Base-by-base conservation (phyloP, 1,140 invertebrate genomes). In the Rhopalosiphum maidis region DNA sequence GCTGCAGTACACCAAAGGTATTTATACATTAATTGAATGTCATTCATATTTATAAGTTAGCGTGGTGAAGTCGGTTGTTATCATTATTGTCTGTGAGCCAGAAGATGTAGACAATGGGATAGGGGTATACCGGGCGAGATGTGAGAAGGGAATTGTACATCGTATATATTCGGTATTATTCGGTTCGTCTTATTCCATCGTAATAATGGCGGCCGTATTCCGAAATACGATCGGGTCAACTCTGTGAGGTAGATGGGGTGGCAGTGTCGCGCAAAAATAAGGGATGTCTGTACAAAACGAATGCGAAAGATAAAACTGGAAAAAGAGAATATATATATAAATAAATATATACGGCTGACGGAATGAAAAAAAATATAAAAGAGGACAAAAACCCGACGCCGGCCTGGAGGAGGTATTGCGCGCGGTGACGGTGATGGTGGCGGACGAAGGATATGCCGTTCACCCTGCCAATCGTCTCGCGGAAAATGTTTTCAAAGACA, bases 401-500 rank as follows among this genome's bases (percentile, higher is more conserved):
- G 25, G 51, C 21, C 55, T 25, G 46, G 9, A 68, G 90, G 90
- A 37, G 15, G n/a, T 77, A 77, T 77, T 68, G 60, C 15, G 37
- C 2, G 83, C 23, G 15, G 83, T 43, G 22, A 41, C 25, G 8
- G 22, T 68, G 54, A 89, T 2, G 46, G 46, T 21, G 48, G 48
- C 15, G 48, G 43, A 89, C 11, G 48, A 0, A 18, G 51, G 37
- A 43, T 85, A 85, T 2, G 18, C 77, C n/a, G 18, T 37, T 9
- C 68, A 6, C 91, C 91, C 82, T n/a, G 37, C 37, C 37, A 55
- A 68, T 90, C 89, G 54, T 90, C 21, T 37, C 37, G 37, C 89
- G 15, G 89, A 86, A 93, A 93, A 93, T 86, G 91, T 93, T 93
- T 93, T 86, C 48, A 93, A 93, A 93, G 82, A 93, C 82, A 93